Evolutionary conservation across 2,797 vertebrate genomes (phyloP).

Genomic region (Rhinella marina): DNA sequence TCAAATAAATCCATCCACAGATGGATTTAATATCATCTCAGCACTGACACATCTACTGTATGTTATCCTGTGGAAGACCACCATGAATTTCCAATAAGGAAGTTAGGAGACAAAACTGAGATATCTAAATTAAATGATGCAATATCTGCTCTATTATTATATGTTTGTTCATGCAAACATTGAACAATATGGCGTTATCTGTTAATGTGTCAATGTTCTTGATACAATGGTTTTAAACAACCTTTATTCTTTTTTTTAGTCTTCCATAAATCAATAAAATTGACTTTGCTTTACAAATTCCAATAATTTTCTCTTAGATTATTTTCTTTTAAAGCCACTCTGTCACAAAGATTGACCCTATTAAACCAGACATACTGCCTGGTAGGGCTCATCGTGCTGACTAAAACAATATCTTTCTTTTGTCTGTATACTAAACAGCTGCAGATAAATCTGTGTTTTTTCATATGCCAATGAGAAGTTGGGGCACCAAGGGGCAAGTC

Average conservation of each 20-base stretch:
- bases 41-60: not conserved
- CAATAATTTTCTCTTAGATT: conserved; percentile 19
- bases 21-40: not conserved
- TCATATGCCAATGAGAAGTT: no score
- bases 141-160: not conserved
- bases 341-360: no score
- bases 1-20: not conserved
- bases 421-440: no score
- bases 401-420: no score
- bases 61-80: not conserved
- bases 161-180: conserved; percentile 46
- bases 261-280: conserved; percentile 51
- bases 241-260: conserved; percentile 25
- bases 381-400: no score
- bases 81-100: not conserved
- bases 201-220: fast-evolving
- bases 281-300: not conserved
- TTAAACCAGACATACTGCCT: no score
- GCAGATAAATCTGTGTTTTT: no score
- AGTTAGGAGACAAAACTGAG: conserved; percentile 1
- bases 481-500: no score
- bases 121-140: conserved; percentile 6
- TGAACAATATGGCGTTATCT: not conserved
- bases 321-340: conserved; percentile 4
- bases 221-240: conserved; percentile 37